Base-by-base conservation (phyloP, 1,140 invertebrate species). In the Drosophila biarmipes region DNA sequence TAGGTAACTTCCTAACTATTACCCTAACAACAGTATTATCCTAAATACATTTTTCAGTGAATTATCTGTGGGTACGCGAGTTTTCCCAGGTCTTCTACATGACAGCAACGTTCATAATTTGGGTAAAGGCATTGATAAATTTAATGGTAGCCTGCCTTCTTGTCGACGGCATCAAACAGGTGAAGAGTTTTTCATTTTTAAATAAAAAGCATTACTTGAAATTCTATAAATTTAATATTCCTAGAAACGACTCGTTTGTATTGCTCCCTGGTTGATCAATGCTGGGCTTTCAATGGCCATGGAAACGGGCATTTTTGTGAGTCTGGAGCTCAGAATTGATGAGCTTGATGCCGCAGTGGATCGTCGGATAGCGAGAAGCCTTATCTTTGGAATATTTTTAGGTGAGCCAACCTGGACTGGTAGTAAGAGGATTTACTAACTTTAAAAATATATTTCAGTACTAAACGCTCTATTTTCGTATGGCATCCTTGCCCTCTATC, bases 101-200 rank as follows among this genome's bases (percentile, higher is more conserved):
- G 82, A 90, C 91, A 49, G 67, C 91, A 15, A 84, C 90, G 4
- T 68, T 89, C 10, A 89, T 85, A 15, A 71, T 91, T 57, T 91
- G 90, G 90, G 61, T 91, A 11, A 91, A 91, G 68, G 81, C 90
- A 6, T 81, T 91, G 55, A 87, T 91, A 40, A 91, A 91, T 73
- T 63, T 91, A 19, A 73, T 90, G 66, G 86, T 91, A 55, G 90
- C 90, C 34, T 71, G 77, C 14, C 78, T 91, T 52, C 62, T 91
- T 38, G 77, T 91, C 46, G 90, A 91, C 78, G 90, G 90, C 76
- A 91, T 91, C 19, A 91, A 85, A 71, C 85, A 91, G 86, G 90
- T 91, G 31, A 76, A 7, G 7, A 19, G 40, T n/a, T 4, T 14
- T 8, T 1, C 2, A 48, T 12, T 10, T 19, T 17, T 3, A 19